A percentile compares a stretch with the other conserved stretches of the same genome.
Evolutionary conservation across 2,113 vertebrate genomes (phyloP).

Genomic region (Manacus vitellinus): DNA sequence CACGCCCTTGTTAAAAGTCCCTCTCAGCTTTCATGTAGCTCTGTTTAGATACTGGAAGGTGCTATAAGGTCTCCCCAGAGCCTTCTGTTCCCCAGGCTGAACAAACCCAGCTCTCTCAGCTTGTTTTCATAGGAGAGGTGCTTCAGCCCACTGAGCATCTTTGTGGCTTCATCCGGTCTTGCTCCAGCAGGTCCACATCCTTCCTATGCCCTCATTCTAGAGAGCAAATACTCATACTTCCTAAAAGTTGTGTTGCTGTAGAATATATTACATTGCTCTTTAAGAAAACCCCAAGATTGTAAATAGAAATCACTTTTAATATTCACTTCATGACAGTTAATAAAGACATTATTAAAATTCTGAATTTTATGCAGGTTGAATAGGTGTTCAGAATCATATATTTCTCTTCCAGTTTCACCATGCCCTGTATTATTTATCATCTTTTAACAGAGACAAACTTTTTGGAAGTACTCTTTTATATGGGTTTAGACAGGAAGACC

Average conservation of each 20-base stretch:
- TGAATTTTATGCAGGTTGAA: background rate
- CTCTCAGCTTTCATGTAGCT: background rate
- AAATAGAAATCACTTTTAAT: background rate
- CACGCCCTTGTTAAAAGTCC: background rate
- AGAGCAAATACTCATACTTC: background rate
- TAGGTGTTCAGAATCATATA: background rate
- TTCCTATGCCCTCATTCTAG: background rate
- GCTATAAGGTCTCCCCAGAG: background rate
- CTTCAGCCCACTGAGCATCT: background rate
- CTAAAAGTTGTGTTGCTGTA: background rate
- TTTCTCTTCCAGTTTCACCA: background rate
- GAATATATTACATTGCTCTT: background rate
- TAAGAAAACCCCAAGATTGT: rapidly evolving
- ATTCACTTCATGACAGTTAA: background rate
- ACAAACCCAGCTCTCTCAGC: background rate
- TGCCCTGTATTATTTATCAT: background rate
- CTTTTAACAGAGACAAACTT: background rate
- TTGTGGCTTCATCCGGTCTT: background rate
- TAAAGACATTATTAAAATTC: background rate
- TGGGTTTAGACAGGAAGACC: background rate
- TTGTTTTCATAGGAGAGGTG: background rate
- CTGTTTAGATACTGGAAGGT: background rate
- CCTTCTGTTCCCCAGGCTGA: background rate
- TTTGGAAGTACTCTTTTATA: background rate
- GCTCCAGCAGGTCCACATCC: background rate